These are phyloP conservation scores for Eulithis prunata DNA, from an alignment of 2,888 invertebrate genomes.

Conservation along the genomic window DNA sequence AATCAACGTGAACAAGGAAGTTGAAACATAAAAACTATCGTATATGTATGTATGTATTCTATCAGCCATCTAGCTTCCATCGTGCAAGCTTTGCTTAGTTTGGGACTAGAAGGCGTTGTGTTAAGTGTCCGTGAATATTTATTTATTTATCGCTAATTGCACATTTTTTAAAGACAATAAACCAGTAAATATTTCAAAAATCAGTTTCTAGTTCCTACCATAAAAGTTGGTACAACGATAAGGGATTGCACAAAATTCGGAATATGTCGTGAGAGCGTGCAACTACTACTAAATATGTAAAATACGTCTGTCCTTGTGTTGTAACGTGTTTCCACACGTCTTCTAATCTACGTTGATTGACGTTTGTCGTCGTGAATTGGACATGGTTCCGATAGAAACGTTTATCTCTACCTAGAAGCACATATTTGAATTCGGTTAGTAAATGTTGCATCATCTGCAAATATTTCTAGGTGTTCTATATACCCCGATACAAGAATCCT, in stretches of 20 bases:
- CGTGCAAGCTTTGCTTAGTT: too few species aligned
- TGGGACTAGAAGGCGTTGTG: too few species aligned
- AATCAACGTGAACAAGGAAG: conserved; percentile 1
- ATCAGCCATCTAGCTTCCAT: too few species aligned
- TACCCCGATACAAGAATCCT: too few species aligned
- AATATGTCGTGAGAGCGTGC: conserved; percentile 35
- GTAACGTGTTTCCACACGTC: conserved; percentile 34
- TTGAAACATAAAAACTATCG: conserved; percentile 10
- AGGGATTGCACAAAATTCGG: conserved; percentile 26
- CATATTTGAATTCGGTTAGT: too few species aligned
- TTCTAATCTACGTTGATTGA: conserved; percentile 31
- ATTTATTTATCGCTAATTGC: conserved; percentile 15
- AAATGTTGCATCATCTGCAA: too few species aligned
- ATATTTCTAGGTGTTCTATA: too few species aligned
- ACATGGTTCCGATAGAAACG: conserved; percentile 5
- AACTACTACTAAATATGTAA: conserved; percentile 35
- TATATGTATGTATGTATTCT: too few species aligned
- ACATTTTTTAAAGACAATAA: conserved; percentile 15
- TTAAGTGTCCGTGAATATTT: too few species aligned
- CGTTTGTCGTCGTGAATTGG: conserved; percentile 12
- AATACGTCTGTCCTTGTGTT: conserved; percentile 35
- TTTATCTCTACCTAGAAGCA: too few species aligned
- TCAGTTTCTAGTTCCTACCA: conserved; percentile 18
- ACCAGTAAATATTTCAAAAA: conserved; percentile 19
- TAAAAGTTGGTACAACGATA: conserved; percentile 31